Evolutionary conservation across 2,797 vertebrate genomes (phyloP).

Genomic region (Scolopax rusticola): DNA sequence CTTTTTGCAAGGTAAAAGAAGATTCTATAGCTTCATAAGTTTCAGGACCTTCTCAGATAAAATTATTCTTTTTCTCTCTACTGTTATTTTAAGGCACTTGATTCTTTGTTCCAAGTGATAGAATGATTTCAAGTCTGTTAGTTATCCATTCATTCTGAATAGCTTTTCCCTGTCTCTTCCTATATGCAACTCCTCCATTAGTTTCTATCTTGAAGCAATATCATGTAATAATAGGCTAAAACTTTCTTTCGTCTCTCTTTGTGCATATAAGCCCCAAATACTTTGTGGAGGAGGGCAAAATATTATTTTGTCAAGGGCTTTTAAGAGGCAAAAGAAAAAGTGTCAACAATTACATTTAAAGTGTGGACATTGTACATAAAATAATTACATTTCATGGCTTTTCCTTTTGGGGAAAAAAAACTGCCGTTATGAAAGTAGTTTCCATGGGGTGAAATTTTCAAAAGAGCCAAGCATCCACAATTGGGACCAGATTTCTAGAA

Average conservation of each 20-base stretch:
- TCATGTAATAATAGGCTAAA: background rate
- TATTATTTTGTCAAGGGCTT: background rate
- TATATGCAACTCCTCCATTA: background rate
- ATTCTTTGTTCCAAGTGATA: background rate
- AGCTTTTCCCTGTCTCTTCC: background rate
- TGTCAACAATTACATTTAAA: constrained; percentile 25
- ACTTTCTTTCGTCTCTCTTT: background rate
- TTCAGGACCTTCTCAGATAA: background rate
- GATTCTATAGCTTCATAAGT: background rate
- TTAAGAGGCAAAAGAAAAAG: constrained; percentile 45
- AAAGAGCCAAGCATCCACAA: constrained; percentile 14
- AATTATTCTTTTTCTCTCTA: background rate
- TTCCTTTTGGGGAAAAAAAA: background rate
- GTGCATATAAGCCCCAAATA: background rate
- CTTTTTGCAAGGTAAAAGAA: background rate
- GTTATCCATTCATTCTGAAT: background rate
- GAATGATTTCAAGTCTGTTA: background rate
- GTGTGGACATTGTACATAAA: constrained; percentile 23
- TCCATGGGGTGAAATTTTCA: constrained; percentile 33
- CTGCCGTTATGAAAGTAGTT: background rate
- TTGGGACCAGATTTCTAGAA: constrained; percentile 61
- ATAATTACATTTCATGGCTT: constrained; percentile 28
- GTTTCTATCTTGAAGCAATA: background rate
- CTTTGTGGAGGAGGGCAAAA: background rate
- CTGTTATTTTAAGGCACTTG: background rate